phyloP scores from a whole-genome alignment of 2,888 invertebrate species.

The Xiphydria camelus region DNA sequence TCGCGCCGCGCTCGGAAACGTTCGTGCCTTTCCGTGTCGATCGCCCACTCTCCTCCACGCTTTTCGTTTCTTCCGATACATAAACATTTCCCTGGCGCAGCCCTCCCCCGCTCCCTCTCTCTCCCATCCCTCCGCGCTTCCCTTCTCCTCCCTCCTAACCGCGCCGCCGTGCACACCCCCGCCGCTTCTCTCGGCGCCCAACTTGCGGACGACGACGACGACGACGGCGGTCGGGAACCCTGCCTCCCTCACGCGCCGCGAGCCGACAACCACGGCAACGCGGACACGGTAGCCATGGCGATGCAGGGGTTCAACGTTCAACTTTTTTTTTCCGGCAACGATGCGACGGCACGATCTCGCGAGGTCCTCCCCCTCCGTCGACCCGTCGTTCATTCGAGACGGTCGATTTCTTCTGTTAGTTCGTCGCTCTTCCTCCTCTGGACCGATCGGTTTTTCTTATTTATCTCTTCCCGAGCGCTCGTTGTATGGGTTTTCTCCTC shows the following conservation, averaged over 20 bases:
- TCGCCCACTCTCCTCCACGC: conserved; percentile 13
- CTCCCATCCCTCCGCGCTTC: conserved; percentile 3
- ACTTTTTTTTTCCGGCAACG: conserved; percentile 28
- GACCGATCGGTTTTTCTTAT: not conserved
- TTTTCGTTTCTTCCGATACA: conserved; percentile 42
- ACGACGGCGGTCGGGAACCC: conserved; percentile 10
- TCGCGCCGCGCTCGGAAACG: conserved; percentile 33
- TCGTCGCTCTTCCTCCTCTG: conserved; percentile 1
- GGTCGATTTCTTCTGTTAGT: no score
- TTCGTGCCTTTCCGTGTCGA: conserved; percentile 39
- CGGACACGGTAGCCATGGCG: conserved; percentile 31
- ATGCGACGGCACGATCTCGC: no score
- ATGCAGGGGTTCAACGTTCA: conserved; percentile 26
- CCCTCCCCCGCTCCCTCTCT: conserved; percentile 4
- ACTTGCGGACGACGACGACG: no score
- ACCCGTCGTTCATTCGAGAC: no score
- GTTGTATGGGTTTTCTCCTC: not conserved
- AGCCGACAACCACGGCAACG: conserved; percentile 5
- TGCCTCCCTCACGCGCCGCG: not conserved
- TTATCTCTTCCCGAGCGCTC: not conserved
- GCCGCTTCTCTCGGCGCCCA: conserved; percentile 16
- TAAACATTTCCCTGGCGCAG: conserved; percentile 34
- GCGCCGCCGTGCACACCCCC: conserved; percentile 11
- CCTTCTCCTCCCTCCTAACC: conserved; percentile 6
- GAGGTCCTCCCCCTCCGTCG: no score